Evolutionary conservation across 2,113 vertebrate genomes (phyloP).

Genomic region (Macrotus californicus): DNA sequence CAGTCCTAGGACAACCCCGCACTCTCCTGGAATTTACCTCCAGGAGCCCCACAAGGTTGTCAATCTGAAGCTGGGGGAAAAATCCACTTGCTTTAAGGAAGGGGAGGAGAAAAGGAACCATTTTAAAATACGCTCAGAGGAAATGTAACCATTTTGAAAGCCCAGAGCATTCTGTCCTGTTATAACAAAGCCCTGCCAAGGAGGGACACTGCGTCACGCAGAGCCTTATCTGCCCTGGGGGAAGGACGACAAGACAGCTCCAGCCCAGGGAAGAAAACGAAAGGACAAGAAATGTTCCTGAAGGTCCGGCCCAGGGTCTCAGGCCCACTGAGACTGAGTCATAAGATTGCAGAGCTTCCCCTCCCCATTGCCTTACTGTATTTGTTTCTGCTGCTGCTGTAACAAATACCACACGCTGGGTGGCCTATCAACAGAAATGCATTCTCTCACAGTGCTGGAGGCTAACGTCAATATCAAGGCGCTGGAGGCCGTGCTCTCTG

Average conservation of each 20-base stretch:
- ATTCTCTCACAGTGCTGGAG: neutral
- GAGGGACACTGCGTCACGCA: neutral
- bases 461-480: neutral
- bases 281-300: neutral
- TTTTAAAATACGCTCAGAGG: neutral
- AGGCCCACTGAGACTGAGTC: neutral
- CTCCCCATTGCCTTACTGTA: neutral
- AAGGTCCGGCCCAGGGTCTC: neutral
- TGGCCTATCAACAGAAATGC: neutral
- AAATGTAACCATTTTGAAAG: slow-evolving; percentile 54
- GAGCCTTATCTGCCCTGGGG: slow-evolving; percentile 4
- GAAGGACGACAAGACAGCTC: neutral
- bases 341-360: neutral
- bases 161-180: slow-evolving; percentile 14
- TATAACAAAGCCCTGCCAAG: neutral
- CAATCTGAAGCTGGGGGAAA: neutral
- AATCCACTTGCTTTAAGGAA: neutral
- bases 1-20: neutral
- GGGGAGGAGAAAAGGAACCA: slow-evolving; percentile 36
- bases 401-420: neutral
- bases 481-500: no score
- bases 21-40: neutral
- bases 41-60: neutral
- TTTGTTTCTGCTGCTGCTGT: neutral
- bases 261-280: neutral